Base-by-base conservation (phyloP, 2,888 invertebrate species). In the Bursaphelenchus okinawaensis region DNA sequence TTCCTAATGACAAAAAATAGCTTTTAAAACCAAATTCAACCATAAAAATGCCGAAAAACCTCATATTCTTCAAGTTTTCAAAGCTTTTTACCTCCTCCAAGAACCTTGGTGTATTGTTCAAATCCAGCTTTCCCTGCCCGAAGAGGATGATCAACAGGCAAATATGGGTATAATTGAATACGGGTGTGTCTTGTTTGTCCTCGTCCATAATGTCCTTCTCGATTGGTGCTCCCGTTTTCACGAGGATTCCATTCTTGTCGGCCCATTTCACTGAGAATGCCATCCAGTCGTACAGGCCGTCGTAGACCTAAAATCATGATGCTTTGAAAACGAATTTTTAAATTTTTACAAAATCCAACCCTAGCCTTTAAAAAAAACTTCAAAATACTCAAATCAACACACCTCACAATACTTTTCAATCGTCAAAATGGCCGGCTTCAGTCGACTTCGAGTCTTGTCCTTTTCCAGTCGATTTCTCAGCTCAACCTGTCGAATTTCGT, bases 91-190 rank as follows among this genome's bases (percentile, higher is more conserved):
- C 57, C 57, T 57, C 28, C 12, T 57, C 57, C 9, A 57, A 26
- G 28, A n/a, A 57, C 19, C 24, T 1, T 26, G 20, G 20, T 57
- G 57, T n/a, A 26, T 51, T 28, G 54, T 23, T 22, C 56, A 22
- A 7, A 16, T 22, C 20, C 50, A 54, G 22, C 22, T 52, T 22
- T n/a, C 57, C 62, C 19, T n/a, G 60, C 22, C 67, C 63, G 56
- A 63, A 63, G 28, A 61, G 55, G 27, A 69, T 29, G 4, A 69
- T 23, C 9, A 70, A 27, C 22, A 71, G 63, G 28, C 66, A 69
- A 16, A 69, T 27, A 31, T 69, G 70, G 22, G 23, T 31, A 19
- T 29, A 22, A 8, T 24, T 63, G 58, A 62, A 63, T 16, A 52
- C 12, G 54, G n/a, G 9, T 8, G n/a, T 7, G 19, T 28, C 51